Percentiles rank a stretch among this genome's conserved stretches.
These are phyloP conservation scores for Potamilus streckersoni DNA, from an alignment of 1,140 invertebrate species.

Conservation along the genomic window DNA sequence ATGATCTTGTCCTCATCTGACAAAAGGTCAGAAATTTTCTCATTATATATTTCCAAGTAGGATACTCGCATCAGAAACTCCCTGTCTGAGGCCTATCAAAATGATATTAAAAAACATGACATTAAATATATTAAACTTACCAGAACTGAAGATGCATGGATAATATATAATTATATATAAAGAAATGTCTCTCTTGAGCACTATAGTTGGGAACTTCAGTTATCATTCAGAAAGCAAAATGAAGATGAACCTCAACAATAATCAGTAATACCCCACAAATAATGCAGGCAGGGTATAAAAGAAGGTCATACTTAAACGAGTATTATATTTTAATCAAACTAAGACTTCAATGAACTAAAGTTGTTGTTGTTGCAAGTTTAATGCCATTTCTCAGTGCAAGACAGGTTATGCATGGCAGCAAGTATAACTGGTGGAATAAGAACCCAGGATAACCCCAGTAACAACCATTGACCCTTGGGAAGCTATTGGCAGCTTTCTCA, in stretches of 20 bases:
- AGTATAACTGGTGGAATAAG: no score
- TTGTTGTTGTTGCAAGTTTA: no score
- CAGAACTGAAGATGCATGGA: background rate
- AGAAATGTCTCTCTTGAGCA: background rate
- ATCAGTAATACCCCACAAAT: background rate
- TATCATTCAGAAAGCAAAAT: background rate
- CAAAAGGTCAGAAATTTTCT: conserved; percentile 73
- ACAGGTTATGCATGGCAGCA: no score
- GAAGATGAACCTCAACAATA: background rate
- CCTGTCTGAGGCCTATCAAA: conserved; percentile 53
- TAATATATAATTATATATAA: background rate
- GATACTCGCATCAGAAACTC: conserved; percentile 61
- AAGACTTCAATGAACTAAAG: no score
- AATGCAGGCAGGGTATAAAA: no score
- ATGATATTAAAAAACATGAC: no score
- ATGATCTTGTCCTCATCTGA: conserved; percentile 67
- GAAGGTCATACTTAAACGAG: no score
- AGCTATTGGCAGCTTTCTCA: no score
- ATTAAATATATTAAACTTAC: conserved; percentile 11
- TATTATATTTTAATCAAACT: no score
- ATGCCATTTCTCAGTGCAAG: no score
- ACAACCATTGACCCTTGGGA: no score
- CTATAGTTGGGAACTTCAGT: background rate
- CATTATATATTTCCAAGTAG: conserved; percentile 76
- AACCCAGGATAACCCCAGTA: no score